Evolutionary conservation across 2,888 invertebrate species (phyloP).

Genomic region (Drosophila mayaguana): DNA sequence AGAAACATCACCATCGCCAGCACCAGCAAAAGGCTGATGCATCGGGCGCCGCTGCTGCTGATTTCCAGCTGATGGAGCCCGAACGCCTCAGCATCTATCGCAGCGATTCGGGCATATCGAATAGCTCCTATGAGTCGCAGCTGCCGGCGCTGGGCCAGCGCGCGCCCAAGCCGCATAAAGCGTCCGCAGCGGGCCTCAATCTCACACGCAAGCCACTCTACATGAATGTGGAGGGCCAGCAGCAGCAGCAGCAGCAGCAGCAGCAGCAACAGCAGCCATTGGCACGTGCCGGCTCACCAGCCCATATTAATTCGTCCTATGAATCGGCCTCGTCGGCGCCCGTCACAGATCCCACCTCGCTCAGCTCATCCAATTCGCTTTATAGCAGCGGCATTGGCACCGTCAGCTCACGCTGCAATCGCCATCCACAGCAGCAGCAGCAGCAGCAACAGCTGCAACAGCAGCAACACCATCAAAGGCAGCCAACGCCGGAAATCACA

Average conservation of each 20-base stretch:
- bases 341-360: conserved; percentile 77
- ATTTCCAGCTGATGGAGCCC: conserved; percentile 82
- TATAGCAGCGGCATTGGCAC: conserved; percentile 72
- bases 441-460: conserved; percentile 42
- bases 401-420: conserved; percentile 65
- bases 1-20: conserved; percentile 83
- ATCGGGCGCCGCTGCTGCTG: conserved; percentile 40
- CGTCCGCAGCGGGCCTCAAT: conserved; percentile 36
- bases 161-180: conserved; percentile 66
- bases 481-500: conserved; percentile 68
- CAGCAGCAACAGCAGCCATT: conserved; percentile 33
- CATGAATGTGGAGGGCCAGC: conserved; percentile 75
- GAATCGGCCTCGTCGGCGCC: conserved; percentile 77
- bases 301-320: conserved; percentile 80
- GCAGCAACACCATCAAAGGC: conserved; percentile 54
- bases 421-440: conserved; percentile 67
- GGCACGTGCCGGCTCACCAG: conserved; percentile 63
- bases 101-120: conserved; percentile 85
- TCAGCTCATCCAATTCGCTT: conserved; percentile 76
- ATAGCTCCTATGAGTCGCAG: conserved; percentile 86
- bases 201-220: conserved; percentile 66
- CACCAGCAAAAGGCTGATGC: conserved; percentile 80
- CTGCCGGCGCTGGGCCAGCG: conserved; percentile 57
- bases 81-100: conserved; percentile 85
- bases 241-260: conserved; percentile 59